Evolutionary conservation across 1,140 invertebrate genomes (phyloP).

Genomic region (Pogonomyrmex californicus): DNA sequence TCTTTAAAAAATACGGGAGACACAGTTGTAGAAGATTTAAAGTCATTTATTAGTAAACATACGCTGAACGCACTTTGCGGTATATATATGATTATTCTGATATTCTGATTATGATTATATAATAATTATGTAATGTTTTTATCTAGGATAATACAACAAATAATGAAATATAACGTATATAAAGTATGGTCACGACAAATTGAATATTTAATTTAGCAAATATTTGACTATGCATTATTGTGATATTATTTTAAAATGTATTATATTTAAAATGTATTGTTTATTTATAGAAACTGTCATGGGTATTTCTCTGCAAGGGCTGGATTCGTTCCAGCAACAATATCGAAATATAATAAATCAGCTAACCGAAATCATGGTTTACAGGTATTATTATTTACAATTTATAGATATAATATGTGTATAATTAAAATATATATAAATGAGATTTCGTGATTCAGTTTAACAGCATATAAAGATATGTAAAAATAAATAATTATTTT

Average conservation of each 20-base stretch:
- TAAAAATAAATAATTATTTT: too few relatives aligned
- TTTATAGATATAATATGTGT: constrained; percentile 4
- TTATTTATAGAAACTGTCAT: constrained; percentile 92
- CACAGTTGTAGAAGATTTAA: constrained; percentile 86
- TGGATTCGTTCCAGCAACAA: constrained; percentile 87
- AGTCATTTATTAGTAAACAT: constrained; percentile 91
- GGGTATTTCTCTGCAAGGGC: constrained; percentile 91
- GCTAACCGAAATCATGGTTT: background rate
- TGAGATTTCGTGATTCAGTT: too few relatives aligned
- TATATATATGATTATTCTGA: too few relatives aligned
- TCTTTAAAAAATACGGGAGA: constrained; percentile 74
- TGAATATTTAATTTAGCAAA: background rate
- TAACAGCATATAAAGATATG: too few relatives aligned
- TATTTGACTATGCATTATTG: too few relatives aligned
- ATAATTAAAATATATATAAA: too few relatives aligned
- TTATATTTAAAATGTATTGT: too few relatives aligned
- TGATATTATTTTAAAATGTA: background rate
- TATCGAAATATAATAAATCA: constrained; percentile 88
- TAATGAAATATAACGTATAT: background rate
- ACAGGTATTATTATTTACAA: too few relatives aligned
- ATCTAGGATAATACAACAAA: too few relatives aligned
- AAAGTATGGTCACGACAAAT: background rate
- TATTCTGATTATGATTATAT: too few relatives aligned
- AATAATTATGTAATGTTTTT: too few relatives aligned
- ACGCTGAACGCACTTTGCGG: too few relatives aligned